Evolutionary conservation across 2,888 invertebrate genomes (phyloP).

Genomic region (Alitta virens): DNA sequence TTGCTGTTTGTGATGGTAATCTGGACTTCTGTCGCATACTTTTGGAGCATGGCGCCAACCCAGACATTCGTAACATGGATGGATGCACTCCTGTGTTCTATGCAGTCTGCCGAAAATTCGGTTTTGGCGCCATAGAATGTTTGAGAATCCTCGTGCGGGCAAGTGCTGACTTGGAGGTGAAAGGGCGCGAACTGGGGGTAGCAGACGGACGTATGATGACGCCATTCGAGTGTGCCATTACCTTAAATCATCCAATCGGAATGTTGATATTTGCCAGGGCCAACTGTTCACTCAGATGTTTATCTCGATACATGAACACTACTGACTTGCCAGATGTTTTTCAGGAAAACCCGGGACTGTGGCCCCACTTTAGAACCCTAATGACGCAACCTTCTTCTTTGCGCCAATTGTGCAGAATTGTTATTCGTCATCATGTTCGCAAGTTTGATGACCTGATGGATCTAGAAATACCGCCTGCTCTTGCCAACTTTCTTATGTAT

Average conservation of each 20-base stretch:
- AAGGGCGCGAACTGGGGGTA: conserved; percentile 1
- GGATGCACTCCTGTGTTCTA: conserved; percentile 20
- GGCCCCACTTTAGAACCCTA: neutral
- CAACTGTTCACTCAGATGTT: neutral
- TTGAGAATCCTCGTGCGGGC: neutral
- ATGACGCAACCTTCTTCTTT: neutral
- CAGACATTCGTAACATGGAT: conserved; percentile 35
- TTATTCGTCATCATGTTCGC: neutral
- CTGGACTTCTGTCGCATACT: conserved; percentile 39
- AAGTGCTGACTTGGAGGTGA: conserved; percentile 5
- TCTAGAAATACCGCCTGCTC: neutral
- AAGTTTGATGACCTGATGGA: neutral
- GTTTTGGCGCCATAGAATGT: conserved; percentile 2
- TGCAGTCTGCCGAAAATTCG: conserved; percentile 4
- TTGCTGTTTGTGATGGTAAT: conserved; percentile 44
- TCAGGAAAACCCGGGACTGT: neutral
- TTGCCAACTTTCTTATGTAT: neutral
- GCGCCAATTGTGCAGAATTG: neutral
- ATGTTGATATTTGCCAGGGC: neutral
- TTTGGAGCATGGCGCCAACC: conserved; percentile 45
- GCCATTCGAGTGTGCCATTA: conserved; percentile 3
- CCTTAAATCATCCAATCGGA: neutral
- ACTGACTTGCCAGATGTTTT: conserved; percentile 2
- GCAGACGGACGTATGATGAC: neutral
- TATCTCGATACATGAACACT: neutral